A percentile compares a stretch with the other conserved stretches of the same genome.
These are phyloP conservation scores for Geopemphigus sp. DNA, from an alignment of 1,140 invertebrate genomes.

Conservation along the genomic window DNA sequence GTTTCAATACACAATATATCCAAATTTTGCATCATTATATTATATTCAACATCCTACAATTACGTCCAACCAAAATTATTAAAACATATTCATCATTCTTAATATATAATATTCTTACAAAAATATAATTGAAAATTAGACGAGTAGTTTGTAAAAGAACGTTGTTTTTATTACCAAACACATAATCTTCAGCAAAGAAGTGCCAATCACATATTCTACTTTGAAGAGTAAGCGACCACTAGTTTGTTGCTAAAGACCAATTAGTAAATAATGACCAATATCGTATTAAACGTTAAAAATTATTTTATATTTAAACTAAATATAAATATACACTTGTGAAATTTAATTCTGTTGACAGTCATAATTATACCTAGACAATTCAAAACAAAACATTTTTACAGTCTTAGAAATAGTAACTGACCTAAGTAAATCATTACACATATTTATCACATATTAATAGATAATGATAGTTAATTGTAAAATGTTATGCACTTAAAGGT, in stretches of 20 bases:
- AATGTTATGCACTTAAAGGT: no score
- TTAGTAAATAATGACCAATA: not conserved
- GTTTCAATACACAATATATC: not conserved
- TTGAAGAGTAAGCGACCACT: not conserved
- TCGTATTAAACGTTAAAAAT: not conserved
- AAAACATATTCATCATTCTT: not conserved
- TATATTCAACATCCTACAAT: not conserved
- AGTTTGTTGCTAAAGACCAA: constrained; percentile 20
- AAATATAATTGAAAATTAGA: not conserved
- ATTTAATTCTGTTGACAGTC: not conserved
- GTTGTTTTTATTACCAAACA: not conserved
- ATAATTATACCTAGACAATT: no score
- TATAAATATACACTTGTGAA: constrained; percentile 2
- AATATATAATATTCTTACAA: not conserved
- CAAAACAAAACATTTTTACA: no score
- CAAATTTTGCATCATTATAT: not conserved
- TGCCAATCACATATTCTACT: not conserved
- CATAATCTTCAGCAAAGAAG: not conserved
- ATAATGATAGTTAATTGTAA: no score
- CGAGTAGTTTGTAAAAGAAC: not conserved
- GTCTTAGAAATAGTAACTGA: no score
- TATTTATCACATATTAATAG: no score
- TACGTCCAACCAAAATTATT: not conserved
- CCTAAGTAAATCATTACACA: no score
- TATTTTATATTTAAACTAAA: not conserved